These are phyloP conservation scores for Chaetophractus vellerosus DNA, from an alignment of 2,797 vertebrate species.

Conservation along the genomic window DNA sequence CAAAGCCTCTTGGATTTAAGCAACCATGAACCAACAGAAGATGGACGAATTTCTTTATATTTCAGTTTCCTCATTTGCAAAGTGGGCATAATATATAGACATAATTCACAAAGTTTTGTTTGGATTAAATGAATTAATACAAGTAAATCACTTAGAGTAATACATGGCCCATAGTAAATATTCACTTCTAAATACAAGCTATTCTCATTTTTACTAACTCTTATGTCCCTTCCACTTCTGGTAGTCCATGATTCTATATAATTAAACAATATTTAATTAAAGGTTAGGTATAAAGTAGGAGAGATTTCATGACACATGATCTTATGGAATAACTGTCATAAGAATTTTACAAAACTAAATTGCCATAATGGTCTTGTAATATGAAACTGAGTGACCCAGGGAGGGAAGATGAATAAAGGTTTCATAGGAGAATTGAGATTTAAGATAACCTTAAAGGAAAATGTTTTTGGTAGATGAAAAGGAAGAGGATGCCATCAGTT, in stretches of 20 bases:
- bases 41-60: constrained; percentile 24
- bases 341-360: constrained; percentile 37
- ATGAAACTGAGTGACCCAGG: not conserved
- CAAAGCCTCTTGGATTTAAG: constrained; percentile 63
- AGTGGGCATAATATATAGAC: not conserved
- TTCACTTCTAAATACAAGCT: not conserved
- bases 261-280: constrained; percentile 36
- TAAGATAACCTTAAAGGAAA: constrained; percentile 45
- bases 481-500: not conserved
- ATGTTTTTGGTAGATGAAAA: not conserved
- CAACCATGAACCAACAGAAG: not conserved
- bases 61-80: constrained; percentile 56
- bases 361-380: not conserved
- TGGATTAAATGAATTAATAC: constrained; percentile 24
- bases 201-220: not conserved
- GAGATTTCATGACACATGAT: not conserved
- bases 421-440: not conserved
- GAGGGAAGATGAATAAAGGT: not conserved
- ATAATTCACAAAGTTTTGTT: not conserved
- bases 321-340: not conserved
- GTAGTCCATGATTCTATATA: not conserved
- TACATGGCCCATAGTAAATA: not conserved
- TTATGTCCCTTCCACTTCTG: not conserved
- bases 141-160: not conserved
- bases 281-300: not conserved